Percentiles rank a stretch among this genome's conserved stretches.
phyloP scores from a whole-genome alignment of 2,797 vertebrate species.

The Poeciliopsis presidionis region DNA sequence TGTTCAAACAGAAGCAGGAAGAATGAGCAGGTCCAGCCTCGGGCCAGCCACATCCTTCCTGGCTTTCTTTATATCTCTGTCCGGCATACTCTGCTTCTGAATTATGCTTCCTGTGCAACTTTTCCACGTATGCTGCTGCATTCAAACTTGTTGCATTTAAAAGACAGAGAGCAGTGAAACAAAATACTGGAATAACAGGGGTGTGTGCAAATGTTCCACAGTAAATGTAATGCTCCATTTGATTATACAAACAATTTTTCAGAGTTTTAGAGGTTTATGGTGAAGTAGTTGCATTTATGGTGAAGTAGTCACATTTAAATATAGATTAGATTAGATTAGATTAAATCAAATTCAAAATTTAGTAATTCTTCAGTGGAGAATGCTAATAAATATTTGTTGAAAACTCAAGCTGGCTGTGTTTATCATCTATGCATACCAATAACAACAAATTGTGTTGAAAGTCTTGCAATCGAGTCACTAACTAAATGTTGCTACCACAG shows the following conservation, averaged over 20 bases:
- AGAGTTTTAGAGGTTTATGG: neutral
- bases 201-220: neutral
- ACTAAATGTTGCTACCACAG: neutral
- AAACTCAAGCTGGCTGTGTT: neutral
- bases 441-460: neutral
- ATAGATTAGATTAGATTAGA: neutral
- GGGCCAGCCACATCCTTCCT: slow-evolving; percentile 58
- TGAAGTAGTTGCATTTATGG: neutral
- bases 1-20: slow-evolving; percentile 55
- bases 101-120: slow-evolving; percentile 38
- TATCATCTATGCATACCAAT: neutral
- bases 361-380: neutral
- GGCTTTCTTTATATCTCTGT: slow-evolving; percentile 45
- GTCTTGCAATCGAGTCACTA: neutral
- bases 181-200: neutral
- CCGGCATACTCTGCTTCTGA: slow-evolving; percentile 30
- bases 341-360: neutral
- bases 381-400: neutral
- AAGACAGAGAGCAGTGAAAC: neutral
- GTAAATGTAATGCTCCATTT: neutral
- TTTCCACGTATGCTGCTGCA: slow-evolving; percentile 14
- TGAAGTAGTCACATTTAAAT: neutral
- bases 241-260: neutral
- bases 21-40: slow-evolving; percentile 21
- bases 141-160: slow-evolving; percentile 9